Percentiles rank a stretch among this genome's conserved stretches.
These are phyloP conservation scores for Melanargia galathea DNA, from an alignment of 2,888 invertebrate genomes.

Conservation along the genomic window DNA sequence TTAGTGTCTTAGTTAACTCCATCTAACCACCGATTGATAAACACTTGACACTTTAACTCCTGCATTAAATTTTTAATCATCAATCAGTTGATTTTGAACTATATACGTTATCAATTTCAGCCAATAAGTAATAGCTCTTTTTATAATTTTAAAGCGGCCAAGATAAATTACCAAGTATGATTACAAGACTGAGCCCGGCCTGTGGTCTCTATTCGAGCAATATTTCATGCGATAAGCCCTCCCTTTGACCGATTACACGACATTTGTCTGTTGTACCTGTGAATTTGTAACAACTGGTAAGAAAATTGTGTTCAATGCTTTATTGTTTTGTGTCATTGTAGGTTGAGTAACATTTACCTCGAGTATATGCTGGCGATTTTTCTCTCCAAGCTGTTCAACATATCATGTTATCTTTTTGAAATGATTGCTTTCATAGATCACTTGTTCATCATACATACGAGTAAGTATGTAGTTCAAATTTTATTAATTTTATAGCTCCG, in stretches of 20 bases:
- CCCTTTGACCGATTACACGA: slow-evolving; percentile 24
- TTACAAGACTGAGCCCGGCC: slow-evolving; percentile 14
- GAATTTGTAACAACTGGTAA: slow-evolving; percentile 34
- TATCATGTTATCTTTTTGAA: too few relatives aligned
- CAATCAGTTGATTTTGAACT: too few relatives aligned
- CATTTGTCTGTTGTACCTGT: slow-evolving; percentile 29
- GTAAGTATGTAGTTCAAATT: too few relatives aligned
- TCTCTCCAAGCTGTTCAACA: background rate
- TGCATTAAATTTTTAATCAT: too few relatives aligned
- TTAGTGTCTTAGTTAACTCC: too few relatives aligned
- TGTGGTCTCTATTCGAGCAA: slow-evolving; percentile 17
- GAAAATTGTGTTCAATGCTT: slow-evolving; percentile 28
- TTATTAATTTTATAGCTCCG: too few relatives aligned
- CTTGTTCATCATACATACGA: too few relatives aligned
- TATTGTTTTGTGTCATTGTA: slow-evolving; percentile 20
- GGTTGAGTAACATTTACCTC: slow-evolving; percentile 1
- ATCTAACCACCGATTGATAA: too few relatives aligned
- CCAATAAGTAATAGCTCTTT: background rate
- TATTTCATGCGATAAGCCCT: slow-evolving; percentile 15
- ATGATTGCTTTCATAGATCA: too few relatives aligned
- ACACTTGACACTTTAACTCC: too few relatives aligned
- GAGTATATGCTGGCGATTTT: background rate
- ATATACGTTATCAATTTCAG: too few relatives aligned
- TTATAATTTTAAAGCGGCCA: background rate
- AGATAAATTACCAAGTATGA: slow-evolving; percentile 6